phyloP scores from a whole-genome alignment of 92 coral and sea anemone genomes.

The Phenganax subtilis region DNA sequence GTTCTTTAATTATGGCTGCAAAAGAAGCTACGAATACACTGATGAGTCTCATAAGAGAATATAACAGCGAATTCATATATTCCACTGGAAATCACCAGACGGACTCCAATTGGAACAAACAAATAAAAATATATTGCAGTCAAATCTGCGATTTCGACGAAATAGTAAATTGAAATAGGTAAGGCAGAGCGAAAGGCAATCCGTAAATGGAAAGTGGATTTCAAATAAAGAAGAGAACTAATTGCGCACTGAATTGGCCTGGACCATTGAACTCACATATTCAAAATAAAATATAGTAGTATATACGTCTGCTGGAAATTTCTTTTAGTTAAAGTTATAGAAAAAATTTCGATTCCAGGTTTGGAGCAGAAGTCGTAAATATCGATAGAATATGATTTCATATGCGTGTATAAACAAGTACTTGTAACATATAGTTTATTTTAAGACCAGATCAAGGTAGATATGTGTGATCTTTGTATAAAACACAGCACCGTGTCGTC shows the following conservation, averaged over 20 bases:
- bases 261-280: no score
- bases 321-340: slow-evolving; percentile 6
- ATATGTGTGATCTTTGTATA: neutral
- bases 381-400: slow-evolving; percentile 8
- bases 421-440: neutral
- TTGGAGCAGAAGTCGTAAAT: slow-evolving; percentile 32
- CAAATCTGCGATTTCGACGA: neutral
- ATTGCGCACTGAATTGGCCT: neutral
- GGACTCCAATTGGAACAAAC: slow-evolving; percentile 12
- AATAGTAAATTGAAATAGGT: neutral
- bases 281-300: neutral
- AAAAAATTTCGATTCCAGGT: slow-evolving; percentile 24
- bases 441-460: neutral
- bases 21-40: slow-evolving; percentile 86
- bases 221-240: neutral
- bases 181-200: neutral
- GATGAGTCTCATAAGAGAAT: neutral
- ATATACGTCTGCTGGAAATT: neutral
- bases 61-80: slow-evolving; percentile 14
- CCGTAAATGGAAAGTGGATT: neutral
- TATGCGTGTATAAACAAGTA: slow-evolving; percentile 7
- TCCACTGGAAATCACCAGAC: slow-evolving; percentile 4
- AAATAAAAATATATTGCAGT: slow-evolving; percentile 13
- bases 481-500: neutral
- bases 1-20: slow-evolving; percentile 92